These are phyloP conservation scores for Drosophila burlai DNA, from an alignment of 1,140 invertebrate species.

Conservation along the genomic window DNA sequence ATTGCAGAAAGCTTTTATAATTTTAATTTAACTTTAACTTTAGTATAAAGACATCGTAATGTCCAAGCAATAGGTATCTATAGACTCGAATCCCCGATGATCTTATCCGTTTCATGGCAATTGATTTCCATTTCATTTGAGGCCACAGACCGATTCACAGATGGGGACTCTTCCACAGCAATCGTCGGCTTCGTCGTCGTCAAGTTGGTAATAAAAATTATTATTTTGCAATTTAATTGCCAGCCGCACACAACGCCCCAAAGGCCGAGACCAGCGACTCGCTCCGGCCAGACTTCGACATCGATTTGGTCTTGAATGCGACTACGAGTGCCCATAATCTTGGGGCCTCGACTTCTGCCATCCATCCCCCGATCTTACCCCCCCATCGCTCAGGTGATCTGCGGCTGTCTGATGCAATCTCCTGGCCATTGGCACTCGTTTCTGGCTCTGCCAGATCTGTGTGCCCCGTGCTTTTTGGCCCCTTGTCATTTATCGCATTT, in stretches of 20 bases:
- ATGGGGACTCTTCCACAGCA: conserved; percentile 38
- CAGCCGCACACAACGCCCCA: conserved; percentile 49
- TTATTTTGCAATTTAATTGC: conserved; percentile 82
- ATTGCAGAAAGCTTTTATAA: too few relatives aligned
- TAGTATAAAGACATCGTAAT: not conserved
- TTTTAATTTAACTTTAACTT: too few relatives aligned
- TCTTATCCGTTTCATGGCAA: conserved; percentile 28
- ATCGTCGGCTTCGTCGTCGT: conserved; percentile 20
- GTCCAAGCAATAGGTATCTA: conserved; percentile 10
- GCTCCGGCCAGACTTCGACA: conserved; percentile 57
- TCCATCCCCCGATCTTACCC: not conserved
- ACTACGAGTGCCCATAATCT: conserved; percentile 36
- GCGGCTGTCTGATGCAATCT: conserved; percentile 70
- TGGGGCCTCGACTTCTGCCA: not conserved
- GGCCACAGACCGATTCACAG: conserved; percentile 43
- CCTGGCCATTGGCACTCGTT: conserved; percentile 51
- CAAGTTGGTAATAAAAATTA: conserved; percentile 75
- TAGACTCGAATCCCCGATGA: not conserved
- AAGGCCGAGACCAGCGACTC: conserved; percentile 60
- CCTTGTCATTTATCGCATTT: conserved; percentile 75
- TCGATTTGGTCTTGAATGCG: conserved; percentile 79
- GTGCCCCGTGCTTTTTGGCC: conserved; percentile 35
- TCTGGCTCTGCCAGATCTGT: conserved; percentile 46
- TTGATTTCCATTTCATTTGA: conserved; percentile 79
- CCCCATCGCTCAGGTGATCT: not conserved